These are phyloP conservation scores for Pocillopora meandrina DNA, from an alignment of 92 coral and sea anemone genomes.

Conservation along the genomic window DNA sequence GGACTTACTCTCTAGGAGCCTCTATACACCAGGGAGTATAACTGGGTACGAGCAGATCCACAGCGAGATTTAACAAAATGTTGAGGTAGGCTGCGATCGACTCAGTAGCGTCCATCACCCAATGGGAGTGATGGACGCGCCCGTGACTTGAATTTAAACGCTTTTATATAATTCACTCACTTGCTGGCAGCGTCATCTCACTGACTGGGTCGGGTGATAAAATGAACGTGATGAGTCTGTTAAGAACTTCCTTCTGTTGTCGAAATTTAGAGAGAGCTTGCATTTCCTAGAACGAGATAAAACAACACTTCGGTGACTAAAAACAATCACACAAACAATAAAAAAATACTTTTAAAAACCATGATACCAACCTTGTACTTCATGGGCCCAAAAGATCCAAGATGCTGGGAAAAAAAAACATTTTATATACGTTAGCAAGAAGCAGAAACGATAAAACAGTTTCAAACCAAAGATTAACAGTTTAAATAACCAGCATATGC, in stretches of 20 bases:
- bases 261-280: constrained; percentile 77
- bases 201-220: constrained; percentile 59
- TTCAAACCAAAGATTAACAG: neutral
- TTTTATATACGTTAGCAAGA: neutral
- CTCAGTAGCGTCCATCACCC: no score
- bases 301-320: neutral
- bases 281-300: constrained; percentile 63
- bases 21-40: no score
- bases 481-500: neutral
- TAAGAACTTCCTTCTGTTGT: constrained; percentile 82
- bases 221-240: constrained; percentile 72
- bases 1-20: no score
- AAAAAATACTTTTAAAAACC: neutral
- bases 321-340: neutral
- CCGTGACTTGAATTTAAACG: no score
- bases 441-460: neutral
- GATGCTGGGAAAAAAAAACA: constrained; percentile 52
- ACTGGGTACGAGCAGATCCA: no score
- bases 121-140: no score
- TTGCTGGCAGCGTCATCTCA: constrained; percentile 64
- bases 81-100: no score
- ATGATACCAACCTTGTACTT: constrained; percentile 76
- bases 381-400: constrained; percentile 97
- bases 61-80: no score
- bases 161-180: constrained; percentile 29